A percentile compares a stretch with the other conserved stretches of the same genome.
Evolutionary conservation across 2,888 invertebrate species (phyloP).

Genomic region (Diabrotica balteata): DNA sequence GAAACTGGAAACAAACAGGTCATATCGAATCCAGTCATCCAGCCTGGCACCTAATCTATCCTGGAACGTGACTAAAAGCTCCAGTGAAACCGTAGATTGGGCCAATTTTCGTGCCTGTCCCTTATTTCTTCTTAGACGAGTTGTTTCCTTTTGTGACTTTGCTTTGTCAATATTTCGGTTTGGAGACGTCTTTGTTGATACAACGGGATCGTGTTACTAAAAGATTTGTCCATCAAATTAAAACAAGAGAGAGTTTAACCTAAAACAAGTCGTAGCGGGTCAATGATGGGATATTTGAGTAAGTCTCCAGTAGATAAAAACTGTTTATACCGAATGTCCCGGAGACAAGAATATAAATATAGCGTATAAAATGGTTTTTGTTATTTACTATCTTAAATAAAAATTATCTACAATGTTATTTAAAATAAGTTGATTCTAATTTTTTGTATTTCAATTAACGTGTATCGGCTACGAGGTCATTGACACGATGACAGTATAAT

Average conservation of each 20-base stretch:
- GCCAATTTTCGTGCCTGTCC: conserved; percentile 10
- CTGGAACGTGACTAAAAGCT: conserved; percentile 22
- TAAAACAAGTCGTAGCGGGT: conserved; percentile 9
- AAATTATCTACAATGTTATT: too few species aligned
- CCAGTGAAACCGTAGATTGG: conserved; percentile 14
- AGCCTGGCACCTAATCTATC: conserved; percentile 24
- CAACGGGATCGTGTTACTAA: conserved; percentile 21
- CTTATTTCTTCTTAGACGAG: conserved; percentile 4
- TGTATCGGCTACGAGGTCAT: too few species aligned
- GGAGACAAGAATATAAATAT: too few species aligned
- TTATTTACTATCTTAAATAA: too few species aligned
- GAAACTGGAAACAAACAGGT: conserved; percentile 17
- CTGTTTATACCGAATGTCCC: too few species aligned
- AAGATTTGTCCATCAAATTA: conserved; percentile 19
- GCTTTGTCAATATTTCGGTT: conserved; percentile 25
- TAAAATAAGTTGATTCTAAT: too few species aligned
- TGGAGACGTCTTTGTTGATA: conserved; percentile 15
- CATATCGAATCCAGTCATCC: conserved; percentile 18
- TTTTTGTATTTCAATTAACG: too few species aligned
- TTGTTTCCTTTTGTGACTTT: conserved; percentile 17
- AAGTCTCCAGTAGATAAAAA: too few species aligned
- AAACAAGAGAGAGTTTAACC: conserved; percentile 10
- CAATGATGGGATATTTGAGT: not conserved
- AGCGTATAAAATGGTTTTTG: too few species aligned
- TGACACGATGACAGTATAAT: too few species aligned